A percentile compares a stretch with the other conserved stretches of the same genome.
These are phyloP conservation scores for Allygus modestus DNA, from an alignment of 2,888 invertebrate genomes.

Conservation along the genomic window DNA sequence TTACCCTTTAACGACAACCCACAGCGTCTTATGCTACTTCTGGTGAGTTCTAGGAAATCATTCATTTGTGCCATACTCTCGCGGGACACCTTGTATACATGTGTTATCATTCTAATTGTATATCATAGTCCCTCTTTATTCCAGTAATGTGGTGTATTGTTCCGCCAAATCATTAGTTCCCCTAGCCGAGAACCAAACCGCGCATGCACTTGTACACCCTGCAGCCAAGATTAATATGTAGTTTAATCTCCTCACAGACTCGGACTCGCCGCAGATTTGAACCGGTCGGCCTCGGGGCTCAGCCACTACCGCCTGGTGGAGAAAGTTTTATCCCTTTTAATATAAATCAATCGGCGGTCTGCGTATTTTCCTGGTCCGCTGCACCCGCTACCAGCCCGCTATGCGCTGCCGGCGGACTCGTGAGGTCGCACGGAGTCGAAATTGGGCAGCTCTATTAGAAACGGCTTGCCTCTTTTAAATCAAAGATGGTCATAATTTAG, in stretches of 20 bases:
- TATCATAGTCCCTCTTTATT: too few species aligned
- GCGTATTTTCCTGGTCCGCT: conserved; percentile 7
- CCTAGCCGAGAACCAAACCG: not conserved
- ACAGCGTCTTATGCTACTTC: too few species aligned
- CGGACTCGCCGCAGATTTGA: not conserved
- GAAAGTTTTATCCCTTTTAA: conserved; percentile 30
- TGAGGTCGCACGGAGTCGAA: not conserved
- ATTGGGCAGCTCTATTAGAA: not conserved
- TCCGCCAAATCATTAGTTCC: not conserved
- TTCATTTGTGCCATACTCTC: too few species aligned
- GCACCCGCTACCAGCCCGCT: conserved; percentile 22
- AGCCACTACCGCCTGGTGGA: conserved; percentile 15
- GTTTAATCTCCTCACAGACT: not conserved
- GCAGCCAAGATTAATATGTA: not conserved
- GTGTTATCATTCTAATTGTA: too few species aligned
- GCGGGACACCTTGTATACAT: too few species aligned
- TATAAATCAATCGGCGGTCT: conserved; percentile 19
- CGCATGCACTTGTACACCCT: not conserved
- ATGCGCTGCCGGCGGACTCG: not conserved
- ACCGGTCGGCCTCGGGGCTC: not conserved
- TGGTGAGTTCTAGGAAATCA: too few species aligned
- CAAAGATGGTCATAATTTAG: too few species aligned
- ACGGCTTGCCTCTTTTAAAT: too few species aligned
- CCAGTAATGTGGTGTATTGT: too few species aligned
- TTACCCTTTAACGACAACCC: too few species aligned